These are phyloP conservation scores for Drosophila villosipedis DNA, from an alignment of 2,888 invertebrate species.

Conservation along the genomic window DNA sequence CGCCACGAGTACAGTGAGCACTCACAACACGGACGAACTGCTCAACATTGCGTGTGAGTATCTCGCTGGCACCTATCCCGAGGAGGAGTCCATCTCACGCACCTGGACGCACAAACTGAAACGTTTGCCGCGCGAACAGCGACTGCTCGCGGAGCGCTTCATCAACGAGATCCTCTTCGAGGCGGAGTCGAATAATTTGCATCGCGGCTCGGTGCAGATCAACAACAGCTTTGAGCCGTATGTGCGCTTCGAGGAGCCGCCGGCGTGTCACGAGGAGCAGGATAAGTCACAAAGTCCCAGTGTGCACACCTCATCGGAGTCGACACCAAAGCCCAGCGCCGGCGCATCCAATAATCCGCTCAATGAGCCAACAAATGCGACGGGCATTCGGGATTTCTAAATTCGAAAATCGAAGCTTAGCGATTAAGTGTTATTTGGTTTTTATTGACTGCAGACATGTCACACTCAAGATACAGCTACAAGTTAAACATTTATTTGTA, in stretches of 20 bases:
- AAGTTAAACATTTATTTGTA: conserved; percentile 44
- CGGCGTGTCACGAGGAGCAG: conserved; percentile 67
- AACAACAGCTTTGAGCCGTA: conserved; percentile 83
- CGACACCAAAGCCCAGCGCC: conserved; percentile 57
- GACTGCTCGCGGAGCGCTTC: conserved; percentile 83
- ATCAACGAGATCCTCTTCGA: conserved; percentile 84
- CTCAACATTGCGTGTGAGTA: conserved; percentile 82
- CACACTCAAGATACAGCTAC: conserved; percentile 7
- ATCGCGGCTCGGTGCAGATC: conserved; percentile 83
- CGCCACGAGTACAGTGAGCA: conserved; percentile 29
- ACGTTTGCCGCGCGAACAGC: conserved; percentile 79
- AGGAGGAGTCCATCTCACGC: conserved; percentile 82
- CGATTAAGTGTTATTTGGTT: conserved; percentile 71
- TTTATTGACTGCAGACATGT: conserved; percentile 45
- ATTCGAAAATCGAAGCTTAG: conserved; percentile 9
- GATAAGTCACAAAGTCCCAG: conserved; percentile 82
- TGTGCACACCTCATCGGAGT: conserved; percentile 74
- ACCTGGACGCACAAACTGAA: conserved; percentile 83
- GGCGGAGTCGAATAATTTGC: conserved; percentile 82
- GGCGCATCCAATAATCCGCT: conserved; percentile 12
- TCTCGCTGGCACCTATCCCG: conserved; percentile 79
- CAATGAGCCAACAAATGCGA: conserved; percentile 31
- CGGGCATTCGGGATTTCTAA: conserved; percentile 59
- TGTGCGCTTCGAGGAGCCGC: conserved; percentile 78
- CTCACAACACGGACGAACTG: conserved; percentile 76